Base-by-base conservation (phyloP, 1,140 invertebrate species). In the Nixonia krombeini region DNA sequence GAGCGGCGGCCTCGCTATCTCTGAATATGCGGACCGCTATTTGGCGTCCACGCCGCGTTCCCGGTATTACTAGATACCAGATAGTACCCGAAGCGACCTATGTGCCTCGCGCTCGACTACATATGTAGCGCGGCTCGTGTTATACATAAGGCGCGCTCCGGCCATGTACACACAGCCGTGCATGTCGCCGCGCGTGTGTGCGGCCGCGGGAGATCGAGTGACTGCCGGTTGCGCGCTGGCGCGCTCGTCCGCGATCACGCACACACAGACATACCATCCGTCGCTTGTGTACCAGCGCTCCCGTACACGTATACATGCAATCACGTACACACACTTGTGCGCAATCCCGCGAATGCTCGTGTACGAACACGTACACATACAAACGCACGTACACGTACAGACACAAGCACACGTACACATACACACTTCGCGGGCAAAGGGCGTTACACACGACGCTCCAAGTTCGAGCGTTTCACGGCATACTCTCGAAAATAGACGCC, bases 11-110 rank as follows among this genome's bases (percentile, higher is more conserved):
- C 51, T 67, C 64, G 62, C 73, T 81, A 81, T 81, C 80, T 81
- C 78, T 71, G 80, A 82, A 82, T 83, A 84, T 81, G 81, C 77
- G 79, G 78, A 80, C 75, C 80, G 78, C 82, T 84, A 84, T 84
- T 84, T 76, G 76, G 76, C 74, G 74, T 82, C 75, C 78, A 68
- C 70, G 58, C 61, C 68, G 63, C 51, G 73, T 76, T 79, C 74
- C 71, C 74, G 73, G 76, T 80, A 82, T 83, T 83, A 82, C 75
- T 74, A 78, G 79, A 81, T 82, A 80, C 74, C 70, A 79, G 77
- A 78, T 80, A 80, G 75, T 75, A 75, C 66, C 69, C 63, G 58
- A 71, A 57, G 51, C 70, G 61, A 64, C 57, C 63, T 69, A 72
- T 69, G 68, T 71, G 63, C 59, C 52, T 57, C 28, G 26, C 26